Evolutionary conservation across 2,888 invertebrate genomes (phyloP), one percentile per base, ranked within the genome.

Genomic region (Lycophotia porphyrea): DNA sequence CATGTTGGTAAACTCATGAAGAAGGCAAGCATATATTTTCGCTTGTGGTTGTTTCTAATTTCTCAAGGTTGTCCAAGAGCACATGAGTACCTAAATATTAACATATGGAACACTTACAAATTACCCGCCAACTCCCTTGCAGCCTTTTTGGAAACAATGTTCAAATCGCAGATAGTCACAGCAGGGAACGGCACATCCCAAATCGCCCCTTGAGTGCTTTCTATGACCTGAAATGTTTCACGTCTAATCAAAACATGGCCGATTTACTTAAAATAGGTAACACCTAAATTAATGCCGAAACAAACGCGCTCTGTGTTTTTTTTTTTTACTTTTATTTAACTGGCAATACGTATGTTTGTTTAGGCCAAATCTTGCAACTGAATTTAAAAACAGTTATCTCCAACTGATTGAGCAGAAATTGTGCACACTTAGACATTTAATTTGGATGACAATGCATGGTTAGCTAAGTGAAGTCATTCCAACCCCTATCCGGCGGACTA

Each of bases 181-280:
- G 97, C 97, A 15, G 98, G 97, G 91, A 97, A 98, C 0, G 97
- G 97, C 65, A 97, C 97, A 85, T 97, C 97, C 97, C 97, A 97
- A 73, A 97, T 97, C 0, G 97, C 97, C 74, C 97, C 96, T 88
- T 97, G 97, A 0, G 97, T 97, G 64, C 97, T 97, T 82, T 97
- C 97, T 83, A 97, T 96, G 5, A 96, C 96, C 96, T 96, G 79
- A 27, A 90, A 91, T 66, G 70, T 21, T 34, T 60, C 34, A 34
- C 60, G 13, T n/a, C 52, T n/a, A 52, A 52, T 52, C 52, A n/a
- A n/a, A 52, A 52, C 21, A 60, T 1, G 9, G 1, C 21, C 1
- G 9, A 21, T 58, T 58, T 31, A 58, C 63, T 31, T 61, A 52
- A n/a, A 39, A 39, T 39, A 39, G 39, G 15, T 1, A 15, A 63